phyloP scores from a whole-genome alignment of 2,888 invertebrate species.

The Cantharis flavilabris region DNA sequence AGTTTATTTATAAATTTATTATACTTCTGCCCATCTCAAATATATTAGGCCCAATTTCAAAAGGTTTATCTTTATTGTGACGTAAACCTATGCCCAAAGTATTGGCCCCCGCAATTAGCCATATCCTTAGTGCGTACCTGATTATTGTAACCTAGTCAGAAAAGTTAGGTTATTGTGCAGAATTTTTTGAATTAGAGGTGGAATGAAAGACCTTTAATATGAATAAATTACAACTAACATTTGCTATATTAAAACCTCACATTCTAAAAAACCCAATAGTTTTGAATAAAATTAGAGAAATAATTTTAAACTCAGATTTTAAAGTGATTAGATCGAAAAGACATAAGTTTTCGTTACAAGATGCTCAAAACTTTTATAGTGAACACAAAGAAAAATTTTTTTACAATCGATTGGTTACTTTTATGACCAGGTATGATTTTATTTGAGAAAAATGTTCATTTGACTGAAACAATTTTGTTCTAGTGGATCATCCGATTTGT shows the following conservation, averaged over 20 bases:
- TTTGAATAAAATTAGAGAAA: constrained; percentile 67
- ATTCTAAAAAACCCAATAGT: constrained; percentile 76
- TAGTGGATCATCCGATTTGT: constrained; percentile 84
- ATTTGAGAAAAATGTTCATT: not conserved
- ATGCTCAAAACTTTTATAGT: constrained; percentile 77
- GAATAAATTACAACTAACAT: constrained; percentile 67
- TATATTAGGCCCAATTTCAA: too few species aligned
- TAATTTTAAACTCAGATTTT: constrained; percentile 71
- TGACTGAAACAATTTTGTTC: constrained; percentile 42
- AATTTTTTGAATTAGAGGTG: not conserved
- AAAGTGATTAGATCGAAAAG: constrained; percentile 72
- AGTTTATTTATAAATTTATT: too few species aligned
- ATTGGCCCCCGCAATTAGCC: too few species aligned
- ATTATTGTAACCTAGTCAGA: not conserved
- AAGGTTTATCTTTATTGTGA: too few species aligned
- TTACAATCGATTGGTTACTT: constrained; percentile 77
- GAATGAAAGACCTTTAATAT: not conserved
- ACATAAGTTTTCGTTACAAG: constrained; percentile 62
- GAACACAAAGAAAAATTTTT: constrained; percentile 86
- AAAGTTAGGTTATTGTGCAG: not conserved
- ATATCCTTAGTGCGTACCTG: not conserved
- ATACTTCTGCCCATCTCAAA: too few species aligned
- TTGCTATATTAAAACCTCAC: constrained; percentile 89
- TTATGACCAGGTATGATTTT: constrained; percentile 73
- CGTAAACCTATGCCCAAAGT: too few species aligned